Evolutionary conservation across 2,888 invertebrate species (phyloP).

Genomic region (Scaptodrosophila latifasciaeformis): DNA sequence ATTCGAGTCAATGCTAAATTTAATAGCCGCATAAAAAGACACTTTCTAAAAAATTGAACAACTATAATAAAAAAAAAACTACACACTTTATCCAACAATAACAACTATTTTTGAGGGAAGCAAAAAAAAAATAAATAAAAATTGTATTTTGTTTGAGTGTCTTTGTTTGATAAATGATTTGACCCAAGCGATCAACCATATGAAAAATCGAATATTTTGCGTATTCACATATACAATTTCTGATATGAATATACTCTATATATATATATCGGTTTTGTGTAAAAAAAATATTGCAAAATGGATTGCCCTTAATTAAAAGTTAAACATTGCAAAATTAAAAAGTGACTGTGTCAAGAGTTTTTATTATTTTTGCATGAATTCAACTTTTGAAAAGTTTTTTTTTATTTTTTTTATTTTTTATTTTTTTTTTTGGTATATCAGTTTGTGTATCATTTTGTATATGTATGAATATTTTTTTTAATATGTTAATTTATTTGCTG

Average conservation of each 20-base stretch:
- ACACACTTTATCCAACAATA: neutral
- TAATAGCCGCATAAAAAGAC: neutral
- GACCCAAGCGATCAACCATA: too few relatives aligned
- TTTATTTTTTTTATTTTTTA: neutral
- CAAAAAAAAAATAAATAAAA: neutral
- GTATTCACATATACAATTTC: too few relatives aligned
- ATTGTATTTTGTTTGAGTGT: too few relatives aligned
- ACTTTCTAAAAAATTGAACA: slow-evolving; percentile 19
- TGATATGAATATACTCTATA: too few relatives aligned
- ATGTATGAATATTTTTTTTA: slow-evolving; percentile 40
- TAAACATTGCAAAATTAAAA: slow-evolving; percentile 64
- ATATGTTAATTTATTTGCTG: slow-evolving; percentile 63
- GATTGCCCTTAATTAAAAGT: slow-evolving; percentile 65
- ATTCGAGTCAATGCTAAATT: too few relatives aligned
- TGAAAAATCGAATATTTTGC: too few relatives aligned
- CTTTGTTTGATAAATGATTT: slow-evolving; percentile 45
- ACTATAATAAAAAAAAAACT: slow-evolving; percentile 18
- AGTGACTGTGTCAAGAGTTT: slow-evolving; percentile 23
- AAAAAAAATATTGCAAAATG: slow-evolving; percentile 48
- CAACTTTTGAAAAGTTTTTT: too few relatives aligned
- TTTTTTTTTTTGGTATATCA: slow-evolving; percentile 1
- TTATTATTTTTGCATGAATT: neutral
- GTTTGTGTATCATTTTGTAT: neutral
- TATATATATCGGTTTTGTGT: too few relatives aligned
- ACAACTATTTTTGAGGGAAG: slow-evolving; percentile 30